Conservation (phyloP, 2,797 vertebrate genomes). For the Anniella stebbinsi region DNA sequence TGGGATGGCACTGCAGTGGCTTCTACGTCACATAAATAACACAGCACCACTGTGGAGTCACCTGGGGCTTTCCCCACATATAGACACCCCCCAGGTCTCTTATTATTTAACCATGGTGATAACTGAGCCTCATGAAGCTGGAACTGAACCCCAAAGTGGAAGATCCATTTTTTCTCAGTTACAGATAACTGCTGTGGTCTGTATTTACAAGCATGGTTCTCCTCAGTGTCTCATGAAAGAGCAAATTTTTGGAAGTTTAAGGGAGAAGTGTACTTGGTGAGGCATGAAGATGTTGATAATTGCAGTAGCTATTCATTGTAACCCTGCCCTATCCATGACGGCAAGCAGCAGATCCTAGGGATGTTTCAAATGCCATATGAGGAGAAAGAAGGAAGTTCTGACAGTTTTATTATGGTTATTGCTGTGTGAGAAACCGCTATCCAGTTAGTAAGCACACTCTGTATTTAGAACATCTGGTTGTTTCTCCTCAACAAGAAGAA, state of each 20-base stretch:
- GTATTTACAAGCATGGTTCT: constrained; percentile 29
- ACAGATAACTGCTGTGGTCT: neutral
- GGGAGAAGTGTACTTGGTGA: constrained; percentile 25
- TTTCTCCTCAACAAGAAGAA: constrained; percentile 30
- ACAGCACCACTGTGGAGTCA: too few relatives aligned
- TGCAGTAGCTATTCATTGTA: constrained; percentile 45
- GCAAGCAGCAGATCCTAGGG: constrained; percentile 21
- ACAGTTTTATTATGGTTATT: constrained; percentile 53
- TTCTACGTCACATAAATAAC: too few relatives aligned
- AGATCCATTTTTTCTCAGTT: neutral
- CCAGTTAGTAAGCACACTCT: constrained; percentile 2
- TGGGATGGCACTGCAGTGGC: too few relatives aligned
- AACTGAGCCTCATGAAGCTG: neutral
- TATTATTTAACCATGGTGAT: neutral
- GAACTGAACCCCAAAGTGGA: neutral
- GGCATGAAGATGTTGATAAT: constrained; percentile 32
- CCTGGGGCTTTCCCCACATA: too few relatives aligned
- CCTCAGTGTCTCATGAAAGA: neutral
- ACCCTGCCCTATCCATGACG: constrained; percentile 25
- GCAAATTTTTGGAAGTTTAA: constrained; percentile 25
- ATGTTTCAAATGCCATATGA: constrained; percentile 34
- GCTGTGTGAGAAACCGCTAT: constrained; percentile 33
- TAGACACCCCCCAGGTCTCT: too few relatives aligned
- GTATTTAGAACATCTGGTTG: constrained; percentile 43
- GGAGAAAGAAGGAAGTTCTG: constrained; percentile 50